These are phyloP conservation scores for Pedetes capensis DNA, from an alignment of 2,113 vertebrate species.

Conservation along the genomic window DNA sequence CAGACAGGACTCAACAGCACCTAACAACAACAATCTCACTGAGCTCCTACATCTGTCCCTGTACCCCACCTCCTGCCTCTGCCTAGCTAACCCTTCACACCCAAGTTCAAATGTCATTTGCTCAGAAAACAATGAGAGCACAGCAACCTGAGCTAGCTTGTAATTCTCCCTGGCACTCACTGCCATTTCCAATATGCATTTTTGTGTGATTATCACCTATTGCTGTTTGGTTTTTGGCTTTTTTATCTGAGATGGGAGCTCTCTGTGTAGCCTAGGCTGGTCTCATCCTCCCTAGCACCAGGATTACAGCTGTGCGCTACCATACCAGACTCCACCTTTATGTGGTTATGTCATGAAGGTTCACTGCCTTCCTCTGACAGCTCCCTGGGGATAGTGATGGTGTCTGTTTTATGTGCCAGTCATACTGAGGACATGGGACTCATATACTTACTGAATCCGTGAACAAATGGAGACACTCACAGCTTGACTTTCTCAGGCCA, in stretches of 20 bases:
- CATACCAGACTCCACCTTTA: no score
- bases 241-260: no score
- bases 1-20: no score
- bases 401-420: neutral
- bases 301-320: no score
- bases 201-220: neutral
- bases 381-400: neutral
- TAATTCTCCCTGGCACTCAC: neutral
- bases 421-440: neutral
- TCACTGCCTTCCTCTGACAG: neutral
- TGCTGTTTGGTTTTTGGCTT: no score
- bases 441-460: neutral
- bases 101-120: slow-evolving; percentile 4
- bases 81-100: neutral
- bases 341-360: neutral
- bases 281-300: no score
- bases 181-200: neutral
- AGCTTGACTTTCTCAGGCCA: neutral
- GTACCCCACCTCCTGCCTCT: neutral
- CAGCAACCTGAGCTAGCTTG: neutral
- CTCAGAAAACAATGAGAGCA: neutral
- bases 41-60: neutral
- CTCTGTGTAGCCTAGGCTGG: no score
- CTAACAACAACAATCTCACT: no score
- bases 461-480: neutral